Evolutionary conservation across 2,888 invertebrate genomes (phyloP).

Genomic region (Diplazon laetatorius): DNA sequence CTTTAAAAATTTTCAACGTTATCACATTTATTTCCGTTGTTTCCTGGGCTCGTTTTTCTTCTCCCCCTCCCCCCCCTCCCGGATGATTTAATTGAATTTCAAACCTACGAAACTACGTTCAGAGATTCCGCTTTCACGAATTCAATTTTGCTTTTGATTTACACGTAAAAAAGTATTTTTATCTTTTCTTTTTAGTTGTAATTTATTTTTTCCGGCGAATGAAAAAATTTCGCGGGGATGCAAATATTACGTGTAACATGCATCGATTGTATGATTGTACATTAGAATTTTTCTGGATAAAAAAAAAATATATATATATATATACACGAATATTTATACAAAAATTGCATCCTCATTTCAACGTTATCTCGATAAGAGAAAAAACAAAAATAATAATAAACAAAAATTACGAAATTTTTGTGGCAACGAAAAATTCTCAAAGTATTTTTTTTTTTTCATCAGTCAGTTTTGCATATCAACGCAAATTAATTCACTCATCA

Average conservation of each 20-base stretch:
- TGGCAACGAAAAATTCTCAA: not conserved
- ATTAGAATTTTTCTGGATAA: conserved; percentile 40
- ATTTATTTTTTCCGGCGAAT: conserved; percentile 1
- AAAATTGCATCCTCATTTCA: conserved; percentile 4
- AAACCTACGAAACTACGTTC: no score
- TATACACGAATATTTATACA: conserved; percentile 46
- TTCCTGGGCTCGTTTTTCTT: no score
- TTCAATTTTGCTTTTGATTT: no score
- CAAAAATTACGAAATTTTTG: not conserved
- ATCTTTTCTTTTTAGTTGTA: not conserved
- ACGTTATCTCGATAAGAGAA: not conserved
- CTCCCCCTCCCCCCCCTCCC: no score
- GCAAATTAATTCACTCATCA: conserved; percentile 43
- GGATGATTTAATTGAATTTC: no score
- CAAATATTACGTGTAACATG: conserved; percentile 14
- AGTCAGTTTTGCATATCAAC: conserved; percentile 43
- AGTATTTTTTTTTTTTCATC: no score
- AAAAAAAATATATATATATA: no score
- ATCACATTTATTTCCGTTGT: no score
- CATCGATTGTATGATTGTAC: conserved; percentile 40
- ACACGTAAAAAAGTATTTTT: not conserved
- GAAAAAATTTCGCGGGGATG: conserved; percentile 9
- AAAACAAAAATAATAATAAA: not conserved
- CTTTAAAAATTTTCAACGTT: no score
- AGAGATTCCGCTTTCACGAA: no score